Evolutionary conservation across 2,888 invertebrate species (phyloP).

Genomic region (Drosophila hawaiiensis): DNA sequence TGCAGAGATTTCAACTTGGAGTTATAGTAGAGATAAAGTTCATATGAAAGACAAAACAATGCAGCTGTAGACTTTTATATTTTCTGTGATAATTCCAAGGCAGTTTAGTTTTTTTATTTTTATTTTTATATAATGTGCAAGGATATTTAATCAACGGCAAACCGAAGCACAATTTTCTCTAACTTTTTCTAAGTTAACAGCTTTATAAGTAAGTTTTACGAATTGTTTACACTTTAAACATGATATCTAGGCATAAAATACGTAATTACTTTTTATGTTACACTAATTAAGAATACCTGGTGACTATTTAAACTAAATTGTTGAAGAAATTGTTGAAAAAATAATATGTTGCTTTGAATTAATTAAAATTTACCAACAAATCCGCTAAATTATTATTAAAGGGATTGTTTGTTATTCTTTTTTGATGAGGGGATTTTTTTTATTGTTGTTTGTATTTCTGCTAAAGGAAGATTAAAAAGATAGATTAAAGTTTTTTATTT

Average conservation of each 20-base stretch:
- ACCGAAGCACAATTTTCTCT: background rate
- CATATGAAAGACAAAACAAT: background rate
- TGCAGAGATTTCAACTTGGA: background rate
- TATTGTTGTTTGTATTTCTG: slow-evolving; percentile 25
- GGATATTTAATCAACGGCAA: slow-evolving; percentile 4
- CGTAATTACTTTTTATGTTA: slow-evolving; percentile 17
- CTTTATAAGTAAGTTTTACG: slow-evolving; percentile 1
- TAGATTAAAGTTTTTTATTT: slow-evolving; percentile 25
- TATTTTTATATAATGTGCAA: slow-evolving; percentile 4
- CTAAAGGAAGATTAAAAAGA: slow-evolving; percentile 49
- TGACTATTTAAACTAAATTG: slow-evolving; percentile 15
- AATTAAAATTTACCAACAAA: slow-evolving; percentile 57
- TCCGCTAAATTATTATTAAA: slow-evolving; percentile 44
- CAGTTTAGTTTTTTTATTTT: too few relatives aligned
- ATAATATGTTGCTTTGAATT: slow-evolving; percentile 27
- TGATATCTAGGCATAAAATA: slow-evolving; percentile 19
- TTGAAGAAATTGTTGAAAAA: slow-evolving; percentile 10
- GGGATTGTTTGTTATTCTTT: background rate
- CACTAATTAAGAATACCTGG: slow-evolving; percentile 23
- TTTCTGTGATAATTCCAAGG: background rate
- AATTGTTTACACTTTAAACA: slow-evolving; percentile 10
- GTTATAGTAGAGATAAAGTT: background rate
- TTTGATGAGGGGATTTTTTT: slow-evolving; percentile 1
- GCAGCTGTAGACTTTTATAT: background rate
- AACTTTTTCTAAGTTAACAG: slow-evolving; percentile 1